Evolutionary conservation across 2,888 invertebrate genomes (phyloP).

Genomic region (Drosophila helvetica): DNA sequence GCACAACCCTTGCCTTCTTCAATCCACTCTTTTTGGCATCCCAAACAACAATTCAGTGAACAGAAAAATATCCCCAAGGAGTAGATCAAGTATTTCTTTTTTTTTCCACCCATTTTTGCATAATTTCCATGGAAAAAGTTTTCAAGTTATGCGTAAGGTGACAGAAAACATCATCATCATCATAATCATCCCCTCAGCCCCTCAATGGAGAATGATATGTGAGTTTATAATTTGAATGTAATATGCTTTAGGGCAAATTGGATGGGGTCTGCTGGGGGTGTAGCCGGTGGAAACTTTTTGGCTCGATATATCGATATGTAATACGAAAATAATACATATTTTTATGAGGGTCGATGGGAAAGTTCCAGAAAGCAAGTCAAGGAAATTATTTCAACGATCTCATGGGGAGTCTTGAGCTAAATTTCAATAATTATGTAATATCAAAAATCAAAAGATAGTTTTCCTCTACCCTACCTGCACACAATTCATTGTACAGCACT

Average conservation of each 20-base stretch:
- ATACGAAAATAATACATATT: conserved; percentile 30
- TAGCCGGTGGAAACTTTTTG: conserved; percentile 12
- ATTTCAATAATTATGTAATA: too few species aligned
- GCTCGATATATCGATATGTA: conserved; percentile 31
- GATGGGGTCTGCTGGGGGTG: background rate
- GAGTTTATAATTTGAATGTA: conserved; percentile 61
- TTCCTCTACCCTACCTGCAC: too few species aligned
- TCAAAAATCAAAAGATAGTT: too few species aligned
- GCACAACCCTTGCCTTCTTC: conserved; percentile 57
- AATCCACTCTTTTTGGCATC: conserved; percentile 64
- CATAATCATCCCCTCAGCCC: conserved; percentile 9
- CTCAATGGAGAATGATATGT: conserved; percentile 56
- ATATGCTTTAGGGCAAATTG: conserved; percentile 49
- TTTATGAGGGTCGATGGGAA: background rate
- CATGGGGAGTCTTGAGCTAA: too few species aligned
- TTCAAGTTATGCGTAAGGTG: conserved; percentile 51
- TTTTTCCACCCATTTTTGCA: conserved; percentile 63
- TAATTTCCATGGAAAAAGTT: conserved; percentile 66
- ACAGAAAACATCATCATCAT: conserved; percentile 59
- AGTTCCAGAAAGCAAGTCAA: background rate
- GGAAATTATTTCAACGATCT: too few species aligned
- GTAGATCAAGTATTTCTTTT: conserved; percentile 16
- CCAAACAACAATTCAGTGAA: conserved; percentile 69
- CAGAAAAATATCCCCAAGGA: conserved; percentile 78
- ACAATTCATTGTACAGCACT: too few species aligned